Conservation (phyloP, 1,140 invertebrate species). For the Pogonognathellus flavescens region DNA sequence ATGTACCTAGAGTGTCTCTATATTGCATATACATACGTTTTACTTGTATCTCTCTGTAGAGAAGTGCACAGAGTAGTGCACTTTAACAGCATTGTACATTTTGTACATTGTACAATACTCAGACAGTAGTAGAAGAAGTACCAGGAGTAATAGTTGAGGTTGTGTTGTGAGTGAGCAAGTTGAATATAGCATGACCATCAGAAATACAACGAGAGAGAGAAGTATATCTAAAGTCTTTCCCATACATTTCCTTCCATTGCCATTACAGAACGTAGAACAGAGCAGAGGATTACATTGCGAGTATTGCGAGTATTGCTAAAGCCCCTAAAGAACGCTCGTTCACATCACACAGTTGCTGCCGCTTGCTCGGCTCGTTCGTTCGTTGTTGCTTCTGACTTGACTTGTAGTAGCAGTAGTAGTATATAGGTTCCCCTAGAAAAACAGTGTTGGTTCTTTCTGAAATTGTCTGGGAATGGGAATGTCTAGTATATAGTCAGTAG, state of each 20-base stretch:
- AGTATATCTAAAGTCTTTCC: neutral
- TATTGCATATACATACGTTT: too few relatives aligned
- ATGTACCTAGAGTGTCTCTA: too few relatives aligned
- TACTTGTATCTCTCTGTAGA: neutral
- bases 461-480: conserved; percentile 31
- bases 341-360: conserved; percentile 25
- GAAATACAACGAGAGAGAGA: neutral
- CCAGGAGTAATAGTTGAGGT: too few relatives aligned
- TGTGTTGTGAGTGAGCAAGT: neutral
- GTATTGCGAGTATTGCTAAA: conserved; percentile 38
- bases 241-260: conserved; percentile 39
- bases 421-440: conserved; percentile 21
- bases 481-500: neutral
- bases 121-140: too few relatives aligned
- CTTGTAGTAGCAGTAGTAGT: too few relatives aligned
- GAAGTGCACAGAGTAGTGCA: neutral
- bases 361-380: neutral
- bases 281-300: conserved; percentile 32
- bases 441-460: neutral
- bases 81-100: too few relatives aligned
- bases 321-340: conserved; percentile 34
- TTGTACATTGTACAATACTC: too few relatives aligned
- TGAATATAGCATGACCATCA: conserved; percentile 40
- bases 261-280: conserved; percentile 14
- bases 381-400: too few relatives aligned